Conservation (phyloP, 2,797 vertebrate genomes). For the Gymnocypris eckloni region DNA sequence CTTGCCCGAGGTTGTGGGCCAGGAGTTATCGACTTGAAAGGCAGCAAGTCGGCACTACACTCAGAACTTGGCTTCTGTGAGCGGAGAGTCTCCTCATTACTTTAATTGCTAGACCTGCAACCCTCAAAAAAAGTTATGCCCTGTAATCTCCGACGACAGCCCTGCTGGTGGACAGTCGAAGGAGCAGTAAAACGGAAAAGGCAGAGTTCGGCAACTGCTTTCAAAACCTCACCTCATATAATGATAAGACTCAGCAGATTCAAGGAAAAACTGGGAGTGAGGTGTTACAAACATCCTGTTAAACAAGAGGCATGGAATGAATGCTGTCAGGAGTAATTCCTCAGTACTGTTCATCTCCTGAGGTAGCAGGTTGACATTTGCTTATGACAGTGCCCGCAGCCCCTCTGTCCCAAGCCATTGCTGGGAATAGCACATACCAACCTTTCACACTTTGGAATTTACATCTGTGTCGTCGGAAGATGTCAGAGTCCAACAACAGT, state of each 20-base stretch:
- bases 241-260: constrained; percentile 18
- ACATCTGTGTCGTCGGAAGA: constrained; percentile 3
- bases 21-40: constrained; percentile 63
- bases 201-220: constrained; percentile 8
- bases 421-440: constrained; percentile 21
- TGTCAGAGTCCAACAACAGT: neutral
- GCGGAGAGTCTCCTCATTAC: constrained; percentile 62
- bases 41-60: constrained; percentile 63
- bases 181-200: constrained; percentile 35
- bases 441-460: constrained; percentile 12
- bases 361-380: constrained; percentile 77
- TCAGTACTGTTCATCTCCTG: constrained; percentile 66
- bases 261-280: constrained; percentile 7
- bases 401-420: constrained; percentile 12
- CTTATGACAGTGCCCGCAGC: constrained; percentile 68
- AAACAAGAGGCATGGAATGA: constrained; percentile 8
- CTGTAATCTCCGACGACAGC: constrained; percentile 56
- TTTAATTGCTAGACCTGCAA: constrained; percentile 66
- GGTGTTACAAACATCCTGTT: constrained; percentile 69
- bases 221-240: constrained; percentile 40
- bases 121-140: constrained; percentile 54
- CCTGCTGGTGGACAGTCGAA: constrained; percentile 53
- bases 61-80: constrained; percentile 62
- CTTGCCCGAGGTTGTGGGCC: constrained; percentile 61
- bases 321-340: constrained; percentile 67